Evolutionary conservation across 1,140 invertebrate genomes (phyloP), one percentile per base, ranked within the genome.

Genomic region (Linepithema humile): DNA sequence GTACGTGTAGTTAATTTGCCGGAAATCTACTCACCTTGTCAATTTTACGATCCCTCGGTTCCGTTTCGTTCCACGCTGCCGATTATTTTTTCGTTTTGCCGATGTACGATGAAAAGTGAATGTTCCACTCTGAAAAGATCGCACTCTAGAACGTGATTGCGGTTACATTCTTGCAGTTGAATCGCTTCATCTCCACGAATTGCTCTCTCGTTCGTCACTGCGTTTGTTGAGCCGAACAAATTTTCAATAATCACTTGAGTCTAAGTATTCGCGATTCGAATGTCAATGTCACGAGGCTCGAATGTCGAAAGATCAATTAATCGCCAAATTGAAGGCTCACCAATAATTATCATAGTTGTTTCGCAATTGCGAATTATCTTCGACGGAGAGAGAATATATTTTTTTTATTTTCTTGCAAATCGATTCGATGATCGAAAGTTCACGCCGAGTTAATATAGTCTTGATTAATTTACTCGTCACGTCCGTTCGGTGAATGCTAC

Each of bases 21-120:
- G 35, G 48, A 78, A 80, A 57, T n/a, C n/a, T 70, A 55, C 64
- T 70, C n/a, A 26, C 75, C 75, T 78, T 7, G 40, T 60, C n/a
- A 74, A 15, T 10, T 35, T 62, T 38, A 62, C 32, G 29, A 62
- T 29, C n/a, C 17, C 15, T 62, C n/a, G 38, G 23, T 55, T 48
- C 9, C 9, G 26, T 15, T 29, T 15, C 10, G 38, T 38, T 59
- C n/a, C 23, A 9, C 15, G 2, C 2, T 9, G 4, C 2, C 3
- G 48, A 48, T 64, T 48, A 45, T 64, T 9, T 35, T 12, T 45
- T 1, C 29, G 10, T 29, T 48, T 1, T n/a, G 60, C 10, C 6
- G 20, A 26, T 50, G 12, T 20, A 64, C 17, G n/a, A 75, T 73
- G 17, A 40, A 40, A 3, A 20, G 3, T 40, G 43, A 74, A 29